Base-by-base conservation (phyloP, 2,113 vertebrate species). In the pig (Sus scrofa) region DNA sequence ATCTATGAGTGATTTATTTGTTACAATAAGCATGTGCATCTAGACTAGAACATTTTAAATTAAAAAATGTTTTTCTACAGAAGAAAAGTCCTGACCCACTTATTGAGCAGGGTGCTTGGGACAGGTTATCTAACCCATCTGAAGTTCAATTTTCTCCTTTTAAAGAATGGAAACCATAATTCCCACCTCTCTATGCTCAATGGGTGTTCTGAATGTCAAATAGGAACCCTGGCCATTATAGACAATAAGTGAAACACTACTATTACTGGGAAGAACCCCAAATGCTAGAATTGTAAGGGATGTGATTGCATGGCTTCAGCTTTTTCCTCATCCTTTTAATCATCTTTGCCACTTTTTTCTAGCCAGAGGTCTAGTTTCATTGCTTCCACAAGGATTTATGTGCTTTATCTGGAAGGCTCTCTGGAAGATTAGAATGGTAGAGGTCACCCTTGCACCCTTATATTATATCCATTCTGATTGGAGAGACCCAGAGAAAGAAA, bases 311-410 rank as follows among this genome's bases (percentile, higher is more conserved):
- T 52, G 52, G 26, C 10, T 77, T 83, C 44, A 27, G n/a, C 34
- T 65, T 63, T 83, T 82, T 78, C 19, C 30, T 83, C 30, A 81
- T 91, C 3, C 22, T 18, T 95, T 87, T 68, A 92, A 90, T 90
- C 74, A 86, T 58, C 74, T 27, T 62, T 87, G 34, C 30, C 50
- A 52, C 63, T 77, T 84, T 83, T 79, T 56, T 75, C 30, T 86
- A 86, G 63, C 84, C 70, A 70, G n/a, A 63, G 34, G 32, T 6
- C 81, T 95, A 26, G 79, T 86, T 94, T 84, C 79, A 95, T 84
- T 83, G 94, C 74, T 94, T 83, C 70, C 56, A 65, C 60, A n/a
- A 94, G 87, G 70, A 95, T 90, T 95, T 94, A 90, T 89, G 34
- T 92, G 54, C 26, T 86, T 95, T 96, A 82, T 95, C 84, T 94